A percentile compares a stretch with the other conserved stretches of the same genome.
Conservation (phyloP, 92 coral and sea anemone genomes). For the Paramuricea clavata region DNA sequence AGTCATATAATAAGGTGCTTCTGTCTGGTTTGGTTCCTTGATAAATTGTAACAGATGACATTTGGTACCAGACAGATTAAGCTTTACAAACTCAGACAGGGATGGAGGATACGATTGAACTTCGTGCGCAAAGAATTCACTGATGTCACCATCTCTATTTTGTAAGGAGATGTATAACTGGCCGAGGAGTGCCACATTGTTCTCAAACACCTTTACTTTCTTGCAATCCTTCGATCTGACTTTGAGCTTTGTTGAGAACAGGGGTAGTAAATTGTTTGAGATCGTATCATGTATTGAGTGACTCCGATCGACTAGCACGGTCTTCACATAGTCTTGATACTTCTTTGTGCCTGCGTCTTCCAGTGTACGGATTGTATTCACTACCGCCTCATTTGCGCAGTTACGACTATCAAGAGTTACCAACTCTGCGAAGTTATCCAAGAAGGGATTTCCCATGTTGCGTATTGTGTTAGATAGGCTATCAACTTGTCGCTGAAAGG, state of each 20-base stretch:
- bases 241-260: no score
- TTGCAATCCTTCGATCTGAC: no score
- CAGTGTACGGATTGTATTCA: slow-evolving; percentile 44
- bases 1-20: neutral
- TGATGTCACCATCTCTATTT: slow-evolving; percentile 53
- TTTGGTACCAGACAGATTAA: slow-evolving; percentile 39
- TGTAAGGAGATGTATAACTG: slow-evolving; percentile 57
- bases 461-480: no score
- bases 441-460: slow-evolving; percentile 73
- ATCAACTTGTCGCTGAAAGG: slow-evolving; percentile 55
- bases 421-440: slow-evolving; percentile 65
- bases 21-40: slow-evolving; percentile 3
- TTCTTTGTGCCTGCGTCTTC: slow-evolving; percentile 48
- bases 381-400: slow-evolving; percentile 59
- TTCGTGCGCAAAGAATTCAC: slow-evolving; percentile 60
- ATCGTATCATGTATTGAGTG: no score
- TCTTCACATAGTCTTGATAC: slow-evolving; percentile 47
- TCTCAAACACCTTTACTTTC: neutral
- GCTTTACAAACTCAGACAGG: slow-evolving; percentile 63
- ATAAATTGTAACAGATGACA: slow-evolving; percentile 46
- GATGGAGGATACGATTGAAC: slow-evolving; percentile 64
- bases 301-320: slow-evolving; percentile 44
- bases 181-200: slow-evolving; percentile 27
- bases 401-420: slow-evolving; percentile 70
- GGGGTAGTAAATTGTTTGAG: no score